These are phyloP conservation scores for Synanthedon andrenaeformis DNA, from an alignment of 2,888 invertebrate genomes.

Conservation along the genomic window DNA sequence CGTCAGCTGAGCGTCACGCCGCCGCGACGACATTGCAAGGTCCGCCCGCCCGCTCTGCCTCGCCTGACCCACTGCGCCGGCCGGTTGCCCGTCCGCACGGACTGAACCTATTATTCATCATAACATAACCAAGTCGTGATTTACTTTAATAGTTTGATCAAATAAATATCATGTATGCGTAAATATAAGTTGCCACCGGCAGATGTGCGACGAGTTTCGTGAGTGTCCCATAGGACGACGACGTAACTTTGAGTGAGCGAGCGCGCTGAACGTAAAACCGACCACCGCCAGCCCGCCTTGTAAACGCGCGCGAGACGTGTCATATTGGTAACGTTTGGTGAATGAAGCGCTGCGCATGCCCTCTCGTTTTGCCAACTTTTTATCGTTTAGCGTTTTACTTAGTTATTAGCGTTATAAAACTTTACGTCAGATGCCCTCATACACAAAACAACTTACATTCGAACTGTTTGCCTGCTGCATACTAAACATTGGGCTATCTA, in stretches of 20 bases:
- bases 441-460: too few relatives aligned
- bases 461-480: too few relatives aligned
- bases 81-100: conserved; percentile 15
- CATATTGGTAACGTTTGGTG: conserved; percentile 20
- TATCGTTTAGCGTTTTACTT: neutral
- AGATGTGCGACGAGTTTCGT: conserved; percentile 5
- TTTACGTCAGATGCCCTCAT: too few relatives aligned
- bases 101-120: conserved; percentile 14
- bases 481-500: too few relatives aligned
- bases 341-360: conserved; percentile 39
- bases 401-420: too few relatives aligned
- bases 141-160: neutral
- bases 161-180: neutral
- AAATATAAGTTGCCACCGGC: conserved; percentile 4
- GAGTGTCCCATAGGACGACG: too few relatives aligned
- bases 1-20: conserved; percentile 71
- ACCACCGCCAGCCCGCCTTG: conserved; percentile 8
- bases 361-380: conserved; percentile 11
- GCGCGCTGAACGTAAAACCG: neutral
- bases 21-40: conserved; percentile 74
- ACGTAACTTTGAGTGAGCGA: neutral
- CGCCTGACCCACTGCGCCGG: conserved; percentile 60
- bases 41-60: conserved; percentile 56
- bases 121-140: conserved; percentile 1
- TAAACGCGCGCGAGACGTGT: conserved; percentile 17